Base-by-base conservation (phyloP, 2,797 vertebrate genomes). In the Knipowitschia caucasica region DNA sequence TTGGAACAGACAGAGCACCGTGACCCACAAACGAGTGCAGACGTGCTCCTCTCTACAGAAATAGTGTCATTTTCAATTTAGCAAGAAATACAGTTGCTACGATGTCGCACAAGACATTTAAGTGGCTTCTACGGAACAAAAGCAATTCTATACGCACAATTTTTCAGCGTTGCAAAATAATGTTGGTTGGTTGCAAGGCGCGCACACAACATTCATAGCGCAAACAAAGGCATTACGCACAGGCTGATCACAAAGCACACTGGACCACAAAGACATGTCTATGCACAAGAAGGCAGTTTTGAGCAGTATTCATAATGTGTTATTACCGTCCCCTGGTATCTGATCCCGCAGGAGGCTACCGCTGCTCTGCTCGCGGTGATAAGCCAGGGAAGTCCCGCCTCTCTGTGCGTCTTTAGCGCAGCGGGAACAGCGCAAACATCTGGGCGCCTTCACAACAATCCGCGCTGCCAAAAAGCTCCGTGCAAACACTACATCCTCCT, bases 351-450 rank as follows among this genome's bases (percentile, higher is more conserved):
- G 61, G n/a, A 72, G 49, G 65, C 29, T 34, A 33, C 46, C 62
- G 57, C 21, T 0, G 27, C 50, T 53, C 69, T 63, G 74, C 62
- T 24, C 71, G 15, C 30, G 6, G 29, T 66, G 59, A 84, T 74
- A 77, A 82, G 73, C 74, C 75, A 26, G 69, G 67, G 78, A 84
- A 81, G 85, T 82, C 80, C 83, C 78, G 83, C 83, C 85, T 77
- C 0, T 45, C 27, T 50, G 56, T 50, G 24, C 42, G 11, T 44
- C 30, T 23, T 18, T 2, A 4, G 1, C 49, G 35, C 3, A 29
- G 11, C 35, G 18, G 8, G 2, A 14, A 60, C 44, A n/a, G 54
- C 55, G 50, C 35, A 38, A 20, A 20, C 24, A 29, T 35, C 0
- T 7, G 21, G 12, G n/a, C n/a, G n/a, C n/a, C n/a, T n/a, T n/a